A percentile compares a stretch with the other conserved stretches of the same genome.
Evolutionary conservation across 2,888 invertebrate genomes (phyloP).

Genomic region (Pammene aurita): DNA sequence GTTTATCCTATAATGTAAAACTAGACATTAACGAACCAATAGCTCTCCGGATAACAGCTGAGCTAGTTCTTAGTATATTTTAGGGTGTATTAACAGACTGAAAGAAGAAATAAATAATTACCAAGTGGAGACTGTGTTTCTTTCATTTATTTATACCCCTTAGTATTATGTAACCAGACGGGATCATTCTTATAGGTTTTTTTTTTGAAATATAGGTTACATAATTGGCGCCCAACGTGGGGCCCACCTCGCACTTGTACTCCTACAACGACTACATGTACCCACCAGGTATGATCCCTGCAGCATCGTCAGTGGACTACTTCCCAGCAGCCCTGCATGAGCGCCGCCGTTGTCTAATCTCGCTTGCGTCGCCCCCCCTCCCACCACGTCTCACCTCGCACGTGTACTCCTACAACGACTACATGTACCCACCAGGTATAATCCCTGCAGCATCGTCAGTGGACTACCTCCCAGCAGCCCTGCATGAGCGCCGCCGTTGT

Average conservation of each 20-base stretch:
- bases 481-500: constrained; percentile 70
- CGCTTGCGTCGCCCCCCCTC: constrained; percentile 50
- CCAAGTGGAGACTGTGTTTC: too few species aligned
- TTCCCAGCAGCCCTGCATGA: constrained; percentile 80
- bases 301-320: constrained; percentile 87
- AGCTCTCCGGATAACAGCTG: too few species aligned
- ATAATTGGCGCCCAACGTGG: background rate
- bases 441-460: constrained; percentile 89
- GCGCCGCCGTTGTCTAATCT: constrained; percentile 61
- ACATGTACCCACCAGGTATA: constrained; percentile 86
- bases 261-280: background rate
- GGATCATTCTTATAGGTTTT: too few species aligned
- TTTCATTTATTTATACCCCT: too few species aligned
- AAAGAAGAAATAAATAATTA: too few species aligned
- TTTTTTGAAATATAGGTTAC: too few species aligned
- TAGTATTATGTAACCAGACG: too few species aligned
- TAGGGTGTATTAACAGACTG: too few species aligned
- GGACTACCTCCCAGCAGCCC: constrained; percentile 85
- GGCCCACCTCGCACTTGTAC: constrained; percentile 35
- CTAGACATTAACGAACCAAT: too few species aligned
- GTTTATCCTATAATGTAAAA: too few species aligned
- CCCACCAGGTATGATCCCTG: constrained; percentile 91
- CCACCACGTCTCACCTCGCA: constrained; percentile 47
- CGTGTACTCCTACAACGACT: background rate
- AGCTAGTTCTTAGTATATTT: too few species aligned